phyloP scores from a whole-genome alignment of 2,888 invertebrate genomes.

The Clitarchus hookeri region DNA sequence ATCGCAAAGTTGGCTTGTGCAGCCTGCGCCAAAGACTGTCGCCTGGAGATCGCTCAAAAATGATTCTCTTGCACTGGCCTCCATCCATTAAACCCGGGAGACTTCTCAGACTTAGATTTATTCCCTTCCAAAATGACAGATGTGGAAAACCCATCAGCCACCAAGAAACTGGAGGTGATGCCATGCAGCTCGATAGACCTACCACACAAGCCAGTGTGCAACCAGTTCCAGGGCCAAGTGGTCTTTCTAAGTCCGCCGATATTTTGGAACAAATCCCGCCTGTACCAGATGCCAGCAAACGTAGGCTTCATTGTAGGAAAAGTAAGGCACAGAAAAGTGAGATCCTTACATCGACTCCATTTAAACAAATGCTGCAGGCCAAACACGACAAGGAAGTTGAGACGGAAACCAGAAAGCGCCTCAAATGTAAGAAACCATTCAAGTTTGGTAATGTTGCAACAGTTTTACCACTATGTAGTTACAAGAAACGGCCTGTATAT shows the following conservation, averaged over 20 bases:
- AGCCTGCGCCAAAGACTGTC: constrained; percentile 38
- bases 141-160: background rate
- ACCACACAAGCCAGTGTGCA: background rate
- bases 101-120: constrained; percentile 27
- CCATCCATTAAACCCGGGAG: constrained; percentile 20
- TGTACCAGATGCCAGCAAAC: constrained; percentile 11
- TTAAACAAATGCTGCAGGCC: constrained; percentile 20
- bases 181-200: background rate
- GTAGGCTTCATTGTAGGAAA: background rate
- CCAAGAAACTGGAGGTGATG: background rate
- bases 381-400: constrained; percentile 6
- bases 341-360: constrained; percentile 16
- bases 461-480: background rate
- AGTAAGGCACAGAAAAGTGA: constrained; percentile 19
- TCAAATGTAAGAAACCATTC: background rate
- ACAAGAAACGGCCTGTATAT: constrained; percentile 22
- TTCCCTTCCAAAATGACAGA: constrained; percentile 29
- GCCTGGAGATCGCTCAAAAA: constrained; percentile 36
- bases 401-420: constrained; percentile 7
- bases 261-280: constrained; percentile 7
- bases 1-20: constrained; percentile 38
- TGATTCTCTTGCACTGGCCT: constrained; percentile 32
- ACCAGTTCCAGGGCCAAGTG: background rate
- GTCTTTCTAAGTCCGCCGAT: background rate
- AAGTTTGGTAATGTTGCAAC: background rate